These are phyloP conservation scores for Holothuria scabra DNA, from an alignment of 53 echinoderm and acorn worm genomes.

Conservation along the genomic window DNA sequence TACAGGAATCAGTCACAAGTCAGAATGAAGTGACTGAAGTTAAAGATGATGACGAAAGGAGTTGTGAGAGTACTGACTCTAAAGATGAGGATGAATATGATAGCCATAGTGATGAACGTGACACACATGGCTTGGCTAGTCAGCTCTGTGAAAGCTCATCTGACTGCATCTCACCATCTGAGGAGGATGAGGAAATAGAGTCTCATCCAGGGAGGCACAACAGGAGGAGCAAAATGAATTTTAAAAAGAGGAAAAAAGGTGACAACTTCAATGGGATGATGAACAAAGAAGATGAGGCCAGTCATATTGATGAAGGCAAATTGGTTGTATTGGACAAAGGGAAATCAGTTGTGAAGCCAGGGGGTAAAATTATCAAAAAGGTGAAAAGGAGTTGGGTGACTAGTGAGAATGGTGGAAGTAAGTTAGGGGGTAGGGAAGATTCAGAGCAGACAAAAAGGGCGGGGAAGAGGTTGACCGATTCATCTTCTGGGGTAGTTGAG, in stretches of 20 bases:
- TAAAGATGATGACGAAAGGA: constrained; percentile 10
- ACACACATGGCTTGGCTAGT: constrained; percentile 80
- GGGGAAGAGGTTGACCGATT: too few relatives aligned
- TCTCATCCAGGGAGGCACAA: too few relatives aligned
- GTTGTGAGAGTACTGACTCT: constrained; percentile 11
- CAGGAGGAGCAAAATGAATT: too few relatives aligned
- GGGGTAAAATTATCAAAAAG: not conserved
- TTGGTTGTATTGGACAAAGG: not conserved
- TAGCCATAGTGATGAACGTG: constrained; percentile 37
- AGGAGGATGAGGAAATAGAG: not conserved
- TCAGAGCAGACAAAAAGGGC: too few relatives aligned
- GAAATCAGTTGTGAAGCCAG: not conserved
- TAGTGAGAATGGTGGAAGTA: too few relatives aligned
- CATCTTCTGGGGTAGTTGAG: too few relatives aligned
- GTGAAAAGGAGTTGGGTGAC: constrained; percentile 17
- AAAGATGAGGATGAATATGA: constrained; percentile 4
- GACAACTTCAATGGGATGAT: too few relatives aligned
- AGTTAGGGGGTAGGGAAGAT: too few relatives aligned
- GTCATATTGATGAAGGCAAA: too few relatives aligned
- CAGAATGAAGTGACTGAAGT: not conserved
- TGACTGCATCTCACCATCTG: too few relatives aligned
- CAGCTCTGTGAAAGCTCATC: constrained; percentile 48
- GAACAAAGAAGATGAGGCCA: too few relatives aligned
- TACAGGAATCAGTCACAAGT: not conserved
- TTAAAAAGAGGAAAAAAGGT: too few relatives aligned